Conservation (phyloP, 2,888 invertebrate genomes). For the Oxyteleia sp. region DNA sequence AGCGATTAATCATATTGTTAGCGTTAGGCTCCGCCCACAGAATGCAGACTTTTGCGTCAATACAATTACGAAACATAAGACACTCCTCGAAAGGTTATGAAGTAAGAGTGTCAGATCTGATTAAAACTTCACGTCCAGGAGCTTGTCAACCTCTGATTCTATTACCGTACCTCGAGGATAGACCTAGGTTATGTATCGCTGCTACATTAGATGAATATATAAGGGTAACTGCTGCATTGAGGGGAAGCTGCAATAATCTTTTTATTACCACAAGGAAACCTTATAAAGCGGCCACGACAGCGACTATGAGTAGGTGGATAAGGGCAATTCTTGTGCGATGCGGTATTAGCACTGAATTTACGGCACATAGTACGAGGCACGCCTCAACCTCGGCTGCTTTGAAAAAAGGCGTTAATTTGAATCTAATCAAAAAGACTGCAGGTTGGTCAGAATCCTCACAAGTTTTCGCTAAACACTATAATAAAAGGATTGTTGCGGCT, state of each 20-base stretch:
- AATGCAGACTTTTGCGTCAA: slow-evolving; percentile 65
- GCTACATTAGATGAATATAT: slow-evolving; percentile 26
- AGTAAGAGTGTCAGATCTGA: slow-evolving; percentile 51
- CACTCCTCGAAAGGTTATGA: slow-evolving; percentile 62
- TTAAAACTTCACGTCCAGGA: slow-evolving; percentile 59
- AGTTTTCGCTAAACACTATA: not conserved
- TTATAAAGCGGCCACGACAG: slow-evolving; percentile 6
- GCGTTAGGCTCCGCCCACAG: slow-evolving; percentile 64
- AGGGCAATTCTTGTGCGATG: slow-evolving; percentile 5
- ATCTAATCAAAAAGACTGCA: slow-evolving; percentile 88
- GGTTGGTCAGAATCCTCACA: not conserved
- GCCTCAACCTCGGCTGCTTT: too few relatives aligned
- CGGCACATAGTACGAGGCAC: slow-evolving; percentile 31
- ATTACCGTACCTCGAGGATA: slow-evolving; percentile 52
- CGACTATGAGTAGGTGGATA: slow-evolving; percentile 33
- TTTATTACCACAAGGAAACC: slow-evolving; percentile 47
- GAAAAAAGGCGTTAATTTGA: slow-evolving; percentile 6
- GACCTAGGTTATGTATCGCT: slow-evolving; percentile 48
- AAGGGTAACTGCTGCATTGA: slow-evolving; percentile 7
- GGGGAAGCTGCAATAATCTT: slow-evolving; percentile 10
- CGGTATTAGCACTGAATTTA: slow-evolving; percentile 18
- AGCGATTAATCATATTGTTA: slow-evolving; percentile 51
- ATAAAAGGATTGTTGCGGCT: not conserved
- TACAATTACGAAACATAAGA: slow-evolving; percentile 60
- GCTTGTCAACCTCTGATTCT: slow-evolving; percentile 36